phyloP scores from a whole-genome alignment of 1,140 invertebrate genomes.

The Drosophila seguyi region DNA sequence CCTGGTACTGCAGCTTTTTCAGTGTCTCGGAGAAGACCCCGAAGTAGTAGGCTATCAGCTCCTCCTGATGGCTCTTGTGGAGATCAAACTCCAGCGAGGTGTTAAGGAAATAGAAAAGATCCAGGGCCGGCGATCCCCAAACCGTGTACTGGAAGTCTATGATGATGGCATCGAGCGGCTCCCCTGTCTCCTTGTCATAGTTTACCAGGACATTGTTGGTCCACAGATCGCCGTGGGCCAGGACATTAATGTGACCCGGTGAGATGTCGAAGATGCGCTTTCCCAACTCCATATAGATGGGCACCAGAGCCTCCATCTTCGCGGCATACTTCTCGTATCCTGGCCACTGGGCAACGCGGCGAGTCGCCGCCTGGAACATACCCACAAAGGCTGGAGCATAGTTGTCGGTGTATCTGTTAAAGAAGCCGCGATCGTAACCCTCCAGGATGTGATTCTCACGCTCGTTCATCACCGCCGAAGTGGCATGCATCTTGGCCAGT shows the following conservation, averaged over 20 bases:
- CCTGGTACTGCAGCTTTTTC: constrained; percentile 58
- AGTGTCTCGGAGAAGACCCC: constrained; percentile 58
- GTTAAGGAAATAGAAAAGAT: constrained; percentile 83
- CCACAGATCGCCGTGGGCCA: constrained; percentile 89
- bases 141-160: constrained; percentile 82
- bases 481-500: constrained; percentile 87
- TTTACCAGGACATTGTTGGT: constrained; percentile 89
- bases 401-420: constrained; percentile 75
- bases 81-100: constrained; percentile 72
- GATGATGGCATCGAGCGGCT: constrained; percentile 86
- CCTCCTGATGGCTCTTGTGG: constrained; percentile 63
- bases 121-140: constrained; percentile 79
- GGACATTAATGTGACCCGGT: constrained; percentile 86
- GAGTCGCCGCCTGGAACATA: constrained; percentile 58
- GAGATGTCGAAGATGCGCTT: constrained; percentile 73
- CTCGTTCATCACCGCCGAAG: constrained; percentile 84
- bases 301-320: constrained; percentile 61
- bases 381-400: constrained; percentile 70
- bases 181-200: constrained; percentile 85
- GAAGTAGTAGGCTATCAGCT: constrained; percentile 73
- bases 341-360: constrained; percentile 55
- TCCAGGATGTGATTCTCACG: constrained; percentile 63
- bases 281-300: constrained; percentile 76
- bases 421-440: constrained; percentile 75
- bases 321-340: constrained; percentile 63